phyloP scores from a whole-genome alignment of 1,140 invertebrate genomes.

The Drosophila paulistorum region DNA sequence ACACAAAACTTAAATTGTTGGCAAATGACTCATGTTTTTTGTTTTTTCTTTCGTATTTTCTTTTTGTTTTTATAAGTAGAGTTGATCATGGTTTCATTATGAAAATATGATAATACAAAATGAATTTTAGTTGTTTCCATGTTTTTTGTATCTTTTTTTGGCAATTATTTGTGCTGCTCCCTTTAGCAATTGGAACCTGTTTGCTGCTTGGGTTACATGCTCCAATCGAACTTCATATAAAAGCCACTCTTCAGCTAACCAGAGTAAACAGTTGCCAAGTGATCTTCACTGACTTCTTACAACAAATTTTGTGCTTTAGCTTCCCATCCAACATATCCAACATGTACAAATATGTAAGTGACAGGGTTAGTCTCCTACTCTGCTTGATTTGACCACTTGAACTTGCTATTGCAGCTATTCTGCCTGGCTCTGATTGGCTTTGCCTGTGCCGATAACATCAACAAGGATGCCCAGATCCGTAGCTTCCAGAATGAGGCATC shows the following conservation, averaged over 20 bases:
- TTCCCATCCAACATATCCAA: slow-evolving; percentile 26
- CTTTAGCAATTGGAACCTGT: slow-evolving; percentile 57
- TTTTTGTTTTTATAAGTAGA: slow-evolving; percentile 34
- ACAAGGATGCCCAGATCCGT: slow-evolving; percentile 80
- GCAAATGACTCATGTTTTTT: slow-evolving; percentile 78
- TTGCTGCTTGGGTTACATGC: slow-evolving; percentile 33
- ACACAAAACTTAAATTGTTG: slow-evolving; percentile 73
- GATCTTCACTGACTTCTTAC: slow-evolving; percentile 48
- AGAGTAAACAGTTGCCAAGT: slow-evolving; percentile 71
- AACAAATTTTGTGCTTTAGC: slow-evolving; percentile 25
- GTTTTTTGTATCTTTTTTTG: slow-evolving; percentile 40
- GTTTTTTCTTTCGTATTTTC: not conserved
- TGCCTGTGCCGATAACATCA: slow-evolving; percentile 74
- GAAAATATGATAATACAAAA: slow-evolving; percentile 59
- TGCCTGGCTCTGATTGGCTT: slow-evolving; percentile 67
- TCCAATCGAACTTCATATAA: slow-evolving; percentile 59
- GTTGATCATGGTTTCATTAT: slow-evolving; percentile 65
- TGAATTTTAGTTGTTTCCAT: slow-evolving; percentile 16
- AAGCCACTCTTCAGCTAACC: slow-evolving; percentile 60
- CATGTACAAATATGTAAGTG: slow-evolving; percentile 79
- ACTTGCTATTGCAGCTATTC: slow-evolving; percentile 46
- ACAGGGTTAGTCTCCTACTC: not conserved
- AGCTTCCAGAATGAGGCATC: slow-evolving; percentile 77
- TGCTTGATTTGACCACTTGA: not conserved
- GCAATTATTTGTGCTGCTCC: slow-evolving; percentile 66